Percentiles rank a stretch among this genome's conserved stretches.
Evolutionary conservation across 2,888 invertebrate species (phyloP).

Genomic region (Ochropacha duplaris): DNA sequence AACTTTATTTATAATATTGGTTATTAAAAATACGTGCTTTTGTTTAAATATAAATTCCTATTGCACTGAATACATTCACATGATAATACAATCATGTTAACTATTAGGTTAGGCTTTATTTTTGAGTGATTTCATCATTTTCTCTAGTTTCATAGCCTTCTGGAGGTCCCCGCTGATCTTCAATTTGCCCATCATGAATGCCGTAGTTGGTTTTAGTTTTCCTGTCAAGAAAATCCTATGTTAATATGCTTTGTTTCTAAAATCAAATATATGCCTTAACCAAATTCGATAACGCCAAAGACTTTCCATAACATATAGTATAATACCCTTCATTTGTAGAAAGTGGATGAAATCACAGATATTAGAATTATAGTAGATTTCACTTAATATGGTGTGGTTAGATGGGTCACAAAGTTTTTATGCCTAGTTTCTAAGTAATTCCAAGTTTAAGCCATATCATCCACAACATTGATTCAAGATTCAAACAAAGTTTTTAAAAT

Average conservation of each 20-base stretch:
- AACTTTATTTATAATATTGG: conserved; percentile 6
- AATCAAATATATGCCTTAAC: no score
- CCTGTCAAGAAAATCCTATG: conserved; percentile 68
- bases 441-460: no score
- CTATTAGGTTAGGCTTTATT: conserved; percentile 69
- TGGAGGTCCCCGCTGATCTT: conserved; percentile 96
- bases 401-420: no score
- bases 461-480: no score
- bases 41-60: conserved; percentile 14
- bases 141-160: conserved; percentile 97
- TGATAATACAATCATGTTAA: background rate
- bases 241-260: background rate
- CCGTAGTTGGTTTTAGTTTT: conserved; percentile 94
- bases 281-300: no score
- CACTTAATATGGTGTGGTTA: no score
- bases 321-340: no score
- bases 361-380: no score
- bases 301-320: no score
- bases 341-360: no score
- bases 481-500: no score
- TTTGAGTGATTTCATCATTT: conserved; percentile 92
- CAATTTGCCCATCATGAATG: conserved; percentile 98
- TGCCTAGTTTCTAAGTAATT: no score
- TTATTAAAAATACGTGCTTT: conserved; percentile 6
- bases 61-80: conserved; percentile 24